Conservation (phyloP, 2,113 vertebrate genomes). For the Gymnogyps californianus region DNA sequence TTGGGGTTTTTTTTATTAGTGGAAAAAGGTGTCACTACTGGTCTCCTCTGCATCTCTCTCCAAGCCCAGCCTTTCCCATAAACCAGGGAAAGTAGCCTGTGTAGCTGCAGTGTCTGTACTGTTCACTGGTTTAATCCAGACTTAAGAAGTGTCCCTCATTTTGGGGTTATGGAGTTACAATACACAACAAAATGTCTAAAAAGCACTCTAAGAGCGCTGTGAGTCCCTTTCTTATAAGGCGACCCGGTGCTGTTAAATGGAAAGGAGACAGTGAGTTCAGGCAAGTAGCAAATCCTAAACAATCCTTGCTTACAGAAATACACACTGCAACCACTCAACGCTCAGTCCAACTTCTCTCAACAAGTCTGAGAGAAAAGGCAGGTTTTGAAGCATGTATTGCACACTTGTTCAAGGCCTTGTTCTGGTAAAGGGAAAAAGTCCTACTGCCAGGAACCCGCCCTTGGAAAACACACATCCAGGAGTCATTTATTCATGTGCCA, state of each 20-base stretch:
- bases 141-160: neutral
- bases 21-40: neutral
- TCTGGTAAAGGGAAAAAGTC: neutral
- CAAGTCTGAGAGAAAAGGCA: neutral
- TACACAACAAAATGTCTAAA: neutral
- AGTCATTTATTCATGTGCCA: neutral
- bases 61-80: neutral
- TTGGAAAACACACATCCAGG: fast-evolving
- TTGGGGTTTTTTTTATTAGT: neutral
- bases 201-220: neutral
- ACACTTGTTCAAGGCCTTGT: neutral
- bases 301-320: neutral
- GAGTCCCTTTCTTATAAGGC: neutral
- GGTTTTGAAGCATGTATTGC: neutral
- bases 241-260: neutral
- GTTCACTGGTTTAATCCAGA: neutral
- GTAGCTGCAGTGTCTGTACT: neutral
- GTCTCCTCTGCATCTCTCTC: neutral
- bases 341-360: neutral
- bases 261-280: neutral
- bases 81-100: neutral
- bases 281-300: neutral
- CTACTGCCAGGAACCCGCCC: neutral
- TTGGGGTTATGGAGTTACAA: neutral
- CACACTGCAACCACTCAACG: neutral